Conservation (phyloP, 2,888 invertebrate genomes). For the Heliconius cydno region DNA sequence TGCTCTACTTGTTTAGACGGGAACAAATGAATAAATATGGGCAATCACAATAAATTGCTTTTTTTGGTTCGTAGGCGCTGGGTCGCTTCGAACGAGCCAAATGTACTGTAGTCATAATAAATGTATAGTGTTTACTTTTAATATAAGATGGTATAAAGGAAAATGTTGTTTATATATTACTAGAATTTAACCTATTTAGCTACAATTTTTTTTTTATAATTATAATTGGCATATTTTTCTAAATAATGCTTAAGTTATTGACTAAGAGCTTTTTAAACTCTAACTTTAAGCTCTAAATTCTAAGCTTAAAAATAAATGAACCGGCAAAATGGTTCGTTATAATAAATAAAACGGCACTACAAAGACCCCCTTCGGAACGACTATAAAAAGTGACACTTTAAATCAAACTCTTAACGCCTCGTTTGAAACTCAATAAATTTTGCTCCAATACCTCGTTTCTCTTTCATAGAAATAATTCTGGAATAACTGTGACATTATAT, state of each 20-base stretch:
- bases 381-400: slow-evolving; percentile 40
- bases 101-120: neutral
- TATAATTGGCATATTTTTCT: neutral
- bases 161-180: neutral
- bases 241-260: neutral
- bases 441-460: slow-evolving; percentile 31
- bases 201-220: no score
- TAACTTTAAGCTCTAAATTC: slow-evolving; percentile 52
- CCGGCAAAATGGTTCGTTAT: slow-evolving; percentile 70
- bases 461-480: neutral
- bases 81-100: slow-evolving; percentile 4
- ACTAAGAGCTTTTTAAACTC: slow-evolving; percentile 10
- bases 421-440: slow-evolving; percentile 39
- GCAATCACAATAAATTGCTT: slow-evolving; percentile 48
- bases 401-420: slow-evolving; percentile 38
- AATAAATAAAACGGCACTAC: slow-evolving; percentile 67
- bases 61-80: slow-evolving; percentile 33
- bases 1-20: slow-evolving; percentile 37
- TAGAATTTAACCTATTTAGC: no score
- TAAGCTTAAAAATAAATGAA: slow-evolving; percentile 64
- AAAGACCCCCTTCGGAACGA: slow-evolving; percentile 57
- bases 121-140: neutral
- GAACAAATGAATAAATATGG: slow-evolving; percentile 58
- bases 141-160: neutral
- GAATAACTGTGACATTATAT: neutral